Evolutionary conservation across 64 coral and sea anemone species (phyloP), one percentile per base, ranked within the genome.

Genomic region (Montipora cactus): DNA sequence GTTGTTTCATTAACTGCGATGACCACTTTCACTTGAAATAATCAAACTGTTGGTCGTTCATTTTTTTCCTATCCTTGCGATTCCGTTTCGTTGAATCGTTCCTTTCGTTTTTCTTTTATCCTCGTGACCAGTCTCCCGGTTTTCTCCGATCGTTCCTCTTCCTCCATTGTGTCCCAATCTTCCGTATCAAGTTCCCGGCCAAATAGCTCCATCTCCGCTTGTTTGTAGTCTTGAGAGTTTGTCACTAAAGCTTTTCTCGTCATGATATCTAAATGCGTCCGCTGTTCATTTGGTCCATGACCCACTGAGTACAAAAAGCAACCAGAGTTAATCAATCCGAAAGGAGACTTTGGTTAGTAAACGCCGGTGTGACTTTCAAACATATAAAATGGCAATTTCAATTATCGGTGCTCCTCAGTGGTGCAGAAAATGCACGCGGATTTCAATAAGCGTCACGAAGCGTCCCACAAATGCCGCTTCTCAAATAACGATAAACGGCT

Each of bases 131-230:
- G 88, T 49, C 55, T 71, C 45, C 78, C 75, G 12, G 71, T 91
- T 0, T 92, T 97, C 6, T 80, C 76, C 0, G 47, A 15, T 59
- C 89, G 83, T 23, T 95, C 87, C 19, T 92, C 89, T 14, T 89
- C 78, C 4, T 20, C 47, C 93, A 97, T 97, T 23, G 45, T 10
- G 44, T 94, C 83, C 96, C 96, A 97, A 46, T 95, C 96, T 48
- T 92, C 78, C 5, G 48, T 71, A 44, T 74, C 66, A 67, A 97
- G 73, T 86, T 97, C 84, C 3, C 77, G 67, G 3, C 89, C 93
- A 89, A 97, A 97, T 15, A 97, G 49, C 20, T 89, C 81, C 16
- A 48, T 51, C 13, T 92, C 64, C 2, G 90, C 89, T 20, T 97
- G 49, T 48, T 82, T 79, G 72, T 95, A 97, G 14, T 97, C 77